Evolutionary conservation across 92 coral and sea anemone genomes (phyloP), one percentile per base, ranked within the genome.

Genomic region (Pocillopora grandis): DNA sequence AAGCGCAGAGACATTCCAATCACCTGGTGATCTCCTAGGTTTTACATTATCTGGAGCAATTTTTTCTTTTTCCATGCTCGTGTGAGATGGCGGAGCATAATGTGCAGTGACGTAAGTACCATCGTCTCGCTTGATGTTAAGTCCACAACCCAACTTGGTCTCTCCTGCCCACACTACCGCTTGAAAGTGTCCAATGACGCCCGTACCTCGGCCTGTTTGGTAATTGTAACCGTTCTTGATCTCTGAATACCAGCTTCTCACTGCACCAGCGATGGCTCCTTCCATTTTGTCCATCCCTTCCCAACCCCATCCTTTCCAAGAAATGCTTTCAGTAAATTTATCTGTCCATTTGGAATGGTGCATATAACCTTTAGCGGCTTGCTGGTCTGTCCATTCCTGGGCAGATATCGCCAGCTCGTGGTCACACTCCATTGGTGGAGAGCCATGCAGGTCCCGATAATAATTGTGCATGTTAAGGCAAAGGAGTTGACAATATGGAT

Each of bases 301-400:
- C 98, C 98, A 94, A 0, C 92, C 95, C 93, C 91, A 85, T 11
- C 95, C 93, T 77, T 89, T 94, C 98, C 98, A 94, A 0, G 95
- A 92, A n/a, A 94, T 92, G 71, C 91, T 88, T 77, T 94, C 98
- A 0, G 95, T 94, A 58, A 83, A 92, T 27, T 93, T 81, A 66
- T 79, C 93, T 1, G 98, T 92, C 92, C 90, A 89, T 61, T 74
- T 19, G 12, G 95, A 92, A 83, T 94, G 98, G 81, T 89, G 55
- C 98, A 89, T 89, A 0, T 73, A 82, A 33, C 90, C 82, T 0
- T 74, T 78, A 2, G 31, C 74, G 3, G 92, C 98, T 31, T 92
- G 94, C 60, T 85, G 79, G 48, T 90, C 90, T 0, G 96, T 76
- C 98, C 94, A 94, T 19, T 63, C 60, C 58, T 94, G 98, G 14